Evolutionary conservation across 2,888 invertebrate species (phyloP), one percentile per base, ranked within the genome.

Genomic region (Eueremaeus valkanovi): DNA sequence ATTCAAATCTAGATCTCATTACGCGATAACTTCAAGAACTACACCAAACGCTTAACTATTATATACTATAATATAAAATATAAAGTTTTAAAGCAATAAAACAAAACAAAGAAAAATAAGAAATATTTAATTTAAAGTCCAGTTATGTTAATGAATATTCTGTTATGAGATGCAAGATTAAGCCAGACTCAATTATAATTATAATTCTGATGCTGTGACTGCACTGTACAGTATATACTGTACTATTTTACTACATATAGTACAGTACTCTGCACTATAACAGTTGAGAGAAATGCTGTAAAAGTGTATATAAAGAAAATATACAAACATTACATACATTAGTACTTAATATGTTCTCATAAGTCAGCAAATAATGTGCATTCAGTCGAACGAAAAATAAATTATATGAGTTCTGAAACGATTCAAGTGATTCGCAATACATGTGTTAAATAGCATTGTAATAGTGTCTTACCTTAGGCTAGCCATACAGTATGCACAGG

Each of bases 1-100:
- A 3, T 33, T 33, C 33, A 63, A 55, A 66, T 66, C 63, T 31
- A 33, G 63, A 66, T 66, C 63, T 66, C 63, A 66, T 66, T 66
- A 36, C 36, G n/a, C n/a, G 61, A 63, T 36, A 66, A 66, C 49
- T 21, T 5, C 49, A 58, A 27, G 13, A 27, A 58, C n/a, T n/a
- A 27, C 42, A 29, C 27, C 29, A 27, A 55, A 31, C 29, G 18
- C 45, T 45, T 45, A 16, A 45, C n/a, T n/a, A 45, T 2, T 45
- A 27, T 58, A 58, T 29, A 24, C 29, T 58, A 31, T 66, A 66
- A 66, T 66, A 18, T 13, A 55, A 55, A 21, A 21, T 21, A 55
- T 24, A 55, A 24, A 55, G 11, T 13, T 31, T 18, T 61, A 33
- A 31, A n/a, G 24, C 13, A 33, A 66, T 21, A 33, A 66, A 3